A percentile compares a stretch with the other conserved stretches of the same genome.
phyloP scores from a whole-genome alignment of 1,140 invertebrate genomes.

The Chironomus tepperi region DNA sequence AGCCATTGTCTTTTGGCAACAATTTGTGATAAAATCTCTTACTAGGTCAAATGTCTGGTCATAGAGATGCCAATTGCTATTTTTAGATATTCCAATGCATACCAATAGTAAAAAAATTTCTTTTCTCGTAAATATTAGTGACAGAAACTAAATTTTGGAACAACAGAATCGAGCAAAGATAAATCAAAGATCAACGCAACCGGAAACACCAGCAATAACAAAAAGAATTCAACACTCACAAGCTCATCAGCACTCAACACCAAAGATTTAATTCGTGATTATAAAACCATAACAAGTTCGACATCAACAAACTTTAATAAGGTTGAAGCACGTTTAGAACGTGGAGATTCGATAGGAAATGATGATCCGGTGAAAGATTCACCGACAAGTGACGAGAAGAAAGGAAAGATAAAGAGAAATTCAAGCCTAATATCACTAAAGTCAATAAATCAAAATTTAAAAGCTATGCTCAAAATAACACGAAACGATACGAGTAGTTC shows the following conservation, averaged over 20 bases:
- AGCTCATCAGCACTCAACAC: not conserved
- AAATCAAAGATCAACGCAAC: not conserved
- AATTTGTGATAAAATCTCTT: not conserved
- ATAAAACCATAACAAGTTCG: not conserved
- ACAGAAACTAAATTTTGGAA: not conserved
- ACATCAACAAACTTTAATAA: constrained; percentile 6
- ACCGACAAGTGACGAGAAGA: not conserved
- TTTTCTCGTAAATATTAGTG: not conserved
- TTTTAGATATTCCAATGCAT: too few species aligned
- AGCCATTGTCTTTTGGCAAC: not conserved
- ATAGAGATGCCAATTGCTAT: too few species aligned
- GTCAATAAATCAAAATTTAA: constrained; percentile 38
- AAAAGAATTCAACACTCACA: not conserved
- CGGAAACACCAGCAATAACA: not conserved
- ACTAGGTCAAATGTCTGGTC: too few species aligned
- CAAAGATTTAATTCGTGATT: not conserved
- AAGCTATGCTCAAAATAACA: constrained; percentile 32
- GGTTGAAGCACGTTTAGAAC: not conserved
- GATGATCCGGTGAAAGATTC: not conserved
- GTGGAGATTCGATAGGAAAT: not conserved
- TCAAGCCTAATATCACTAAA: constrained; percentile 36
- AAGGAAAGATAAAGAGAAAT: constrained; percentile 26
- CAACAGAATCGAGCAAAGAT: not conserved
- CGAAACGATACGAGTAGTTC: constrained; percentile 20
- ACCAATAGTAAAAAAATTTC: too few species aligned